Conservation (phyloP, 2,113 vertebrate genomes). For the Myiopsitta monachus region DNA sequence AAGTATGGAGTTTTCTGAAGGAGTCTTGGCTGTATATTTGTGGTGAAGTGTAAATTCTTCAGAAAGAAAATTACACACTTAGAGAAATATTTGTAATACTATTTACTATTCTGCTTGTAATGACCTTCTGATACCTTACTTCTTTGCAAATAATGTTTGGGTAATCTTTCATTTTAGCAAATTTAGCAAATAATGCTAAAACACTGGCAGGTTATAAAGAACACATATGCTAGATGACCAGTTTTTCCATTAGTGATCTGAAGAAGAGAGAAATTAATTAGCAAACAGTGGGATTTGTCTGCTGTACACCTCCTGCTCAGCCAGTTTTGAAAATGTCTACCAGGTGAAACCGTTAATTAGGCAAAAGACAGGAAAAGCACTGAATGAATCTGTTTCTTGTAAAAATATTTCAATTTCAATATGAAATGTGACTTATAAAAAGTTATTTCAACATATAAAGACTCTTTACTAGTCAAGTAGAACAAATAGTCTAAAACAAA, state of each 20-base stretch:
- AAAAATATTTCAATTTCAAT: neutral
- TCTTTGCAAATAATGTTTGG: neutral
- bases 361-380: neutral
- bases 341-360: slow-evolving; percentile 35
- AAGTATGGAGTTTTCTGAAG: neutral
- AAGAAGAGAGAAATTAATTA: slow-evolving; percentile 46
- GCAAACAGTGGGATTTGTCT: slow-evolving; percentile 21
- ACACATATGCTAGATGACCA: neutral
- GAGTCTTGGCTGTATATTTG: neutral
- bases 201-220: neutral
- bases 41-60: neutral
- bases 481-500: neutral
- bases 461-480: neutral
- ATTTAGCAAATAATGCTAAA: slow-evolving; percentile 20
- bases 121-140: neutral
- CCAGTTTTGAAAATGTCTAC: slow-evolving; percentile 34
- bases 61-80: neutral
- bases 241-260: slow-evolving; percentile 19
- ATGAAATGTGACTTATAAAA: neutral
- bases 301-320: neutral
- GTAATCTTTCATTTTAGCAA: neutral
- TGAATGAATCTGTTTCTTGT: neutral
- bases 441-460: neutral
- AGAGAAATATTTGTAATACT: neutral
- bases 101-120: neutral